These are phyloP conservation scores for Drosophila orena DNA, from an alignment of 1,140 invertebrate genomes.

Conservation along the genomic window DNA sequence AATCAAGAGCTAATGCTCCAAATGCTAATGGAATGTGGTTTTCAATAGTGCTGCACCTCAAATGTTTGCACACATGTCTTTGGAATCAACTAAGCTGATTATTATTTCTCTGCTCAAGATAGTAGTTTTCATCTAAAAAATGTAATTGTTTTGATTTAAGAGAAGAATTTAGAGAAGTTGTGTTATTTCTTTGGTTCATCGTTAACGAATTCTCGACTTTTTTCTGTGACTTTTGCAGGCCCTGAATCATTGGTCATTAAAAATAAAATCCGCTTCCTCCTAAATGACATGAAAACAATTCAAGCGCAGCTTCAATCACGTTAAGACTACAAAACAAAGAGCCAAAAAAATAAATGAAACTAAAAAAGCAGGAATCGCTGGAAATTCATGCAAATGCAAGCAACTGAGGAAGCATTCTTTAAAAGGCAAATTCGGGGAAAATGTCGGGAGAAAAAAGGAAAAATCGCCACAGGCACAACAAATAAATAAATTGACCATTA, in stretches of 20 bases:
- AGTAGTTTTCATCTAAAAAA: too few species aligned
- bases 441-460: slow-evolving; percentile 20
- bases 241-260: slow-evolving; percentile 11
- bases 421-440: slow-evolving; percentile 70
- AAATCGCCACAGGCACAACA: slow-evolving; percentile 63
- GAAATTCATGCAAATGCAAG: slow-evolving; percentile 65
- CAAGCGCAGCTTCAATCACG: slow-evolving; percentile 74
- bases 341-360: too few species aligned
- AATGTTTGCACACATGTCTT: background rate
- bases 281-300: slow-evolving; percentile 52
- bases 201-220: background rate
- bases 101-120: background rate
- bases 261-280: slow-evolving; percentile 35
- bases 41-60: slow-evolving; percentile 6
- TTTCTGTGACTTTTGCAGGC: background rate
- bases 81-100: background rate
- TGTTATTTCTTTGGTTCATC: background rate
- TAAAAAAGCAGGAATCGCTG: slow-evolving; percentile 9
- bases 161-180: too few species aligned
- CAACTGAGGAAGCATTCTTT: slow-evolving; percentile 62
- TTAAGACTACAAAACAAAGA: slow-evolving; percentile 45
- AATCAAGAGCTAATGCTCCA: slow-evolving; percentile 13
- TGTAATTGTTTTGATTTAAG: too few species aligned
- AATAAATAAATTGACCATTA: slow-evolving; percentile 84
- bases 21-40: slow-evolving; percentile 37